These are phyloP conservation scores for Littorina saxatilis DNA, from an alignment of 1,140 invertebrate species.

Conservation along the genomic window DNA sequence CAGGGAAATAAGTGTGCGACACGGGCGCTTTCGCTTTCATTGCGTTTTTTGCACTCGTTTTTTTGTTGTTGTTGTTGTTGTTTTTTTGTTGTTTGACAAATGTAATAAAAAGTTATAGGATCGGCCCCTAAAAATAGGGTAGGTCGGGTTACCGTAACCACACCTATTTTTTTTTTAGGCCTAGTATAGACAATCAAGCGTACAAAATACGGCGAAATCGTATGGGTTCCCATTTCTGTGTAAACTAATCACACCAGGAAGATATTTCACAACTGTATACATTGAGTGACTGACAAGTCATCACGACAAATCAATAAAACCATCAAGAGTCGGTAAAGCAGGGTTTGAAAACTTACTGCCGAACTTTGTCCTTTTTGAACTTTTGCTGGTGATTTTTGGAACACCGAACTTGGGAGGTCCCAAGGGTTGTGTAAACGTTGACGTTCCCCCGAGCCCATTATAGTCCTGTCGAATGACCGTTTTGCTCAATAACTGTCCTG, in stretches of 20 bases:
- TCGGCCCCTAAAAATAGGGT: too few relatives aligned
- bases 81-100: too few relatives aligned
- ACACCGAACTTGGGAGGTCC: conserved; percentile 8
- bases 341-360: conserved; percentile 1
- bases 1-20: too few relatives aligned
- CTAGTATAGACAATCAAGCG: too few relatives aligned
- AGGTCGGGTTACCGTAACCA: too few relatives aligned
- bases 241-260: background rate
- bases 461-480: conserved; percentile 30
- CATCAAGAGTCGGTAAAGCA: conserved; percentile 9
- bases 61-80: too few relatives aligned
- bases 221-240: background rate
- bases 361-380: background rate
- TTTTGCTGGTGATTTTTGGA: background rate
- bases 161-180: too few relatives aligned
- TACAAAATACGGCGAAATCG: too few relatives aligned
- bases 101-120: too few relatives aligned
- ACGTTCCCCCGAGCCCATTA: conserved; percentile 27
- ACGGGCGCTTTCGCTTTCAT: too few relatives aligned
- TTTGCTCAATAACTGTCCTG: conserved; percentile 1
- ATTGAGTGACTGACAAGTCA: too few relatives aligned
- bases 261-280: background rate
- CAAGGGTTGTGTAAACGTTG: conserved; percentile 6
- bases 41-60: too few relatives aligned
- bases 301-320: conserved; percentile 26